Evolutionary conservation across 2,797 vertebrate genomes (phyloP), one percentile per base, ranked within the genome.

Genomic region (Sorex maritimensis): DNA sequence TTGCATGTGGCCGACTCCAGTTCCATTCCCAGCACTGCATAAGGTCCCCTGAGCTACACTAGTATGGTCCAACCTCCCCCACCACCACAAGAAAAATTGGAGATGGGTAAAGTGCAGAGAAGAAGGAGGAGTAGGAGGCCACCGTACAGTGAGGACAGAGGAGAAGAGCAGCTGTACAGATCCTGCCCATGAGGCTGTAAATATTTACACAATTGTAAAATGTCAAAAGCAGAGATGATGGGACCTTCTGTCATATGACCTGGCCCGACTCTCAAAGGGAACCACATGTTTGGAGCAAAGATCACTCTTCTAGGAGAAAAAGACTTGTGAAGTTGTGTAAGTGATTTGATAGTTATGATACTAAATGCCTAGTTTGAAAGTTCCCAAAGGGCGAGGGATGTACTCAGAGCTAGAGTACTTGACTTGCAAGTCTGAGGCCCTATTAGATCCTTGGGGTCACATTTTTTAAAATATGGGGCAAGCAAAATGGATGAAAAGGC

Each of bases 271-370:
- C 75, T 74, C 58, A 83, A 46, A 49, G 24, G 61, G 26, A 87
- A 80, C 14, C 81, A 30, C 74, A 90, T 88, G 17, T 78, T 79
- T 75, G 65, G 30, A 72, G 65, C 81, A 80, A 65, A 90, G 71
- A 75, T 28, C 15, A 34, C 30, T 83, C 89, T 81, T 80, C 85
- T 75, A 67, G 77, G 81, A 82, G 46, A 49, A 87, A 92, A 86
- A 71, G 38, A 46, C 75, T 44, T 44, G 5, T 44, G 41, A 44
- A 44, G 41, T 44, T 44, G 41, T 84, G 2, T 68, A 91, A 79
- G 69, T 71, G 67, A 67, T 23, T 49, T 67, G 44, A 44, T 77
- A 78, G 88, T 55, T 81, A 81, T 0, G 15, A 28, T 13, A 44
- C 23, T 72, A 78, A 94, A 69, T 12, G 49, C 63, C 38, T 55